Percentiles rank a stretch among this genome's conserved stretches.
phyloP scores from a whole-genome alignment of 2,113 vertebrate genomes.

The Myrmecophaga tridactyla region DNA sequence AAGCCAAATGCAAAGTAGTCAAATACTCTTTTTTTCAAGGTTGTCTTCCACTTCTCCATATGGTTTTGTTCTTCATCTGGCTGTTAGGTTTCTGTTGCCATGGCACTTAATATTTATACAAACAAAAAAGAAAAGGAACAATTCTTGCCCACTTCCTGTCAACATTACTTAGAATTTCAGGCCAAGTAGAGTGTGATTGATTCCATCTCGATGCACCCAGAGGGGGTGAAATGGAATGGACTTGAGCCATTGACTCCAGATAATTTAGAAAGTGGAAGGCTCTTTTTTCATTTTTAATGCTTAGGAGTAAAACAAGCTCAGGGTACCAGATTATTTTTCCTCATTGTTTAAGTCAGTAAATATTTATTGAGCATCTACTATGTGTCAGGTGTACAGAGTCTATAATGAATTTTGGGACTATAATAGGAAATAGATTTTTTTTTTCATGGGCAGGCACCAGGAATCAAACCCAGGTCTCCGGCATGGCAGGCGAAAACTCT shows the following conservation, averaged over 20 bases:
- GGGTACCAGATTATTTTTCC: neutral
- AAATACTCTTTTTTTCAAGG: neutral
- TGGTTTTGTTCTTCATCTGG: constrained; percentile 67
- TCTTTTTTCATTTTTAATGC: neutral
- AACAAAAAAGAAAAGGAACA: constrained; percentile 60
- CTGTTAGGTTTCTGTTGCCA: constrained; percentile 57
- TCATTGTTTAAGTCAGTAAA: neutral
- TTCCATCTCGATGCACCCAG: constrained; percentile 38
- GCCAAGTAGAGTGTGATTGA: constrained; percentile 49
- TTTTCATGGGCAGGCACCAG: no score
- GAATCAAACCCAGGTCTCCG: no score
- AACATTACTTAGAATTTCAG: constrained; percentile 55
- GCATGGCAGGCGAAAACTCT: no score
- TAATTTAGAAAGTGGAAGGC: neutral
- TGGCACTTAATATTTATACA: constrained; percentile 56
- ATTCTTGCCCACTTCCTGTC: constrained; percentile 56
- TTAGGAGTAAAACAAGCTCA: neutral
- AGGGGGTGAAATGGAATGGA: constrained; percentile 15
- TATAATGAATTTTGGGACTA: neutral
- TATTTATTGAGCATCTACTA: neutral
- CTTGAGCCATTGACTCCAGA: neutral
- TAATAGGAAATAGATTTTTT: neutral
- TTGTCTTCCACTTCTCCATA: constrained; percentile 33
- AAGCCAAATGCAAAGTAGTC: constrained; percentile 34
- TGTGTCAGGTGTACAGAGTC: neutral